Percentiles rank a stretch among this genome's conserved stretches.
Conservation (phyloP, 1,140 invertebrate species). For the Ephestia elutella region DNA sequence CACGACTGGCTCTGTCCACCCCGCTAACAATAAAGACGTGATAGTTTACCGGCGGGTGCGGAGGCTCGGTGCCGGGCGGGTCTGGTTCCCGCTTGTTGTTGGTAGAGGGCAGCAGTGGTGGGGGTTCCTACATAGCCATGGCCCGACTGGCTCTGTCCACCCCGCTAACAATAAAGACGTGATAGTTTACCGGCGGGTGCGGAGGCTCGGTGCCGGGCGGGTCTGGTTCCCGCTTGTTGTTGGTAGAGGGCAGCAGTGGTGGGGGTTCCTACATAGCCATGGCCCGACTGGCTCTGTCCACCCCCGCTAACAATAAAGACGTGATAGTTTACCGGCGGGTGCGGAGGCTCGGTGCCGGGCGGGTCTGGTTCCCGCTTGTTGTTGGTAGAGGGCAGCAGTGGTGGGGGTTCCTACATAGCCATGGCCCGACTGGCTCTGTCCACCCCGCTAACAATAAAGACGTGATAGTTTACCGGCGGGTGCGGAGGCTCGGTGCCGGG, state of each 20-base stretch:
- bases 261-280: constrained; percentile 76
- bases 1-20: no score
- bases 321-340: constrained; percentile 32
- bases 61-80: constrained; percentile 60
- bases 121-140: constrained; percentile 76
- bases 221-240: constrained; percentile 37
- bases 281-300: no score
- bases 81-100: constrained; percentile 39
- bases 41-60: constrained; percentile 36
- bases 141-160: no score
- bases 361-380: constrained; percentile 40
- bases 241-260: no score
- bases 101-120: no score
- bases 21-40: no score
- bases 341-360: constrained; percentile 59
- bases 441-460: no score
- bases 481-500: constrained; percentile 60
- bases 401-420: constrained; percentile 75
- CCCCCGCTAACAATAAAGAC: no score
- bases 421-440: no score
- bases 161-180: no score
- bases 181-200: constrained; percentile 34
- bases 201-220: constrained; percentile 61
- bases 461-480: constrained; percentile 28
- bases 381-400: constrained; percentile 11